phyloP scores from a whole-genome alignment of 2,888 invertebrate genomes.

The Acanthococcus lagerstroemiae region DNA sequence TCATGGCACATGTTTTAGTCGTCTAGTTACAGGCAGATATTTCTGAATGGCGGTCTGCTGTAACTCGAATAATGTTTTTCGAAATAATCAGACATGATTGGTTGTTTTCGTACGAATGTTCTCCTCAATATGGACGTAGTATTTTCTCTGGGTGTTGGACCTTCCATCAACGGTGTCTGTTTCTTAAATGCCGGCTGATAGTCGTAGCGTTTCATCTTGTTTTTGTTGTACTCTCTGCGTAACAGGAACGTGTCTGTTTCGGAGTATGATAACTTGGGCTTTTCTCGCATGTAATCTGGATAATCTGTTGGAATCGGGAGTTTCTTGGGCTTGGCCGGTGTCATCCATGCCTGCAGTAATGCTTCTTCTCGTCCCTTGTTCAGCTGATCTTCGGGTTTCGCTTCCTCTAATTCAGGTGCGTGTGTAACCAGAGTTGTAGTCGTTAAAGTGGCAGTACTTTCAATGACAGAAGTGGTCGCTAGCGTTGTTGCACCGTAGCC shows the following conservation, averaged over 20 bases:
- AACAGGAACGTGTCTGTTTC: constrained; percentile 2
- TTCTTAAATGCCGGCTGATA: no score
- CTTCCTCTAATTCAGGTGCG: neutral
- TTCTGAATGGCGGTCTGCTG: no score
- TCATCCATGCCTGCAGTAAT: neutral
- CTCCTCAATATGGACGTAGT: no score
- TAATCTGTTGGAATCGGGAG: constrained; percentile 11
- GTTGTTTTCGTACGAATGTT: no score
- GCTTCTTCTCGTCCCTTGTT: neutral
- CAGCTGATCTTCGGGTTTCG: neutral
- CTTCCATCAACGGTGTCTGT: no score
- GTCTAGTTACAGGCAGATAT: no score
- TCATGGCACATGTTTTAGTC: no score
- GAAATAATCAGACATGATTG: no score
- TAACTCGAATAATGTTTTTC: no score
- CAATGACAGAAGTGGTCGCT: neutral
- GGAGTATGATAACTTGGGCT: neutral
- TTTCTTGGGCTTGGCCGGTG: neutral
- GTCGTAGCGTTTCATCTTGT: neutral
- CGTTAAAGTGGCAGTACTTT: neutral
- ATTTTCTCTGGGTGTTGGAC: no score
- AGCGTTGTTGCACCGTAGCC: neutral
- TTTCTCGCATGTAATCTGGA: constrained; percentile 16
- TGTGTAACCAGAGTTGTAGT: neutral
- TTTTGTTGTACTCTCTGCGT: neutral